phyloP scores from a whole-genome alignment of 2,113 vertebrate genomes.

The Rhea pennata region DNA sequence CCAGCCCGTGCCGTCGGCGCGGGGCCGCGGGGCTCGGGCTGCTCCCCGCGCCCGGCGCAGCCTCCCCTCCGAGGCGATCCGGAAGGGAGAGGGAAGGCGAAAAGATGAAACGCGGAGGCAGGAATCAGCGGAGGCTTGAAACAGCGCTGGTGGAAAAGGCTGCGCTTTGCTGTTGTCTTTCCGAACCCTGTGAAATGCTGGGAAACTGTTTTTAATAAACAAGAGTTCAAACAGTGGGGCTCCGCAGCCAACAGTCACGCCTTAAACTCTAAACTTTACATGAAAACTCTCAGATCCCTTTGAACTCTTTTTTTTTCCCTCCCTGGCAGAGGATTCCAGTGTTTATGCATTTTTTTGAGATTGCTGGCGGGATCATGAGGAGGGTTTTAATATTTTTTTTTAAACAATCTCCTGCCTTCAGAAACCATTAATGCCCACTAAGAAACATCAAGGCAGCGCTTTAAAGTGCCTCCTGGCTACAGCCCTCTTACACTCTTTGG shows the following conservation, averaged over 20 bases:
- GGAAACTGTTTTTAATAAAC: conserved; percentile 86
- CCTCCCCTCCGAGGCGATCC: neutral
- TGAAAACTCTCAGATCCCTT: conserved; percentile 84
- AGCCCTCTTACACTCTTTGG: conserved; percentile 83
- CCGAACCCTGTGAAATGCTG: conserved; percentile 75
- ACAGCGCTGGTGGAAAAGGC: conserved; percentile 49
- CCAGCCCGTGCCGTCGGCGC: no score
- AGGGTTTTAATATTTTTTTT: conserved; percentile 87
- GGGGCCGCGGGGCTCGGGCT: no score
- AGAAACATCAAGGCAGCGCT: conserved; percentile 92
- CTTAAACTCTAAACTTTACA: conserved; percentile 88
- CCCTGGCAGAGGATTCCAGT: conserved; percentile 83
- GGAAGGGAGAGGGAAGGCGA: no score
- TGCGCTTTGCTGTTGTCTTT: conserved; percentile 74
- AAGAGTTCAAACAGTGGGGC: conserved; percentile 82
- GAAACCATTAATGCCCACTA: conserved; percentile 94
- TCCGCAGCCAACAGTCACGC: conserved; percentile 80
- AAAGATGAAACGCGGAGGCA: conserved; percentile 58
- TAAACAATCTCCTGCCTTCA: conserved; percentile 93
- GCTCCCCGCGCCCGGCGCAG: neutral
- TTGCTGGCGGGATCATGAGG: conserved; percentile 89
- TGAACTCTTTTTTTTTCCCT: conserved; percentile 80
- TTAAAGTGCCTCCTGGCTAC: conserved; percentile 97
- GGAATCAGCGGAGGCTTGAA: conserved; percentile 74
- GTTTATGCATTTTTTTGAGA: conserved; percentile 91